These are phyloP conservation scores for Ephialtes manifestator DNA, from an alignment of 2,888 invertebrate species.

Conservation along the genomic window DNA sequence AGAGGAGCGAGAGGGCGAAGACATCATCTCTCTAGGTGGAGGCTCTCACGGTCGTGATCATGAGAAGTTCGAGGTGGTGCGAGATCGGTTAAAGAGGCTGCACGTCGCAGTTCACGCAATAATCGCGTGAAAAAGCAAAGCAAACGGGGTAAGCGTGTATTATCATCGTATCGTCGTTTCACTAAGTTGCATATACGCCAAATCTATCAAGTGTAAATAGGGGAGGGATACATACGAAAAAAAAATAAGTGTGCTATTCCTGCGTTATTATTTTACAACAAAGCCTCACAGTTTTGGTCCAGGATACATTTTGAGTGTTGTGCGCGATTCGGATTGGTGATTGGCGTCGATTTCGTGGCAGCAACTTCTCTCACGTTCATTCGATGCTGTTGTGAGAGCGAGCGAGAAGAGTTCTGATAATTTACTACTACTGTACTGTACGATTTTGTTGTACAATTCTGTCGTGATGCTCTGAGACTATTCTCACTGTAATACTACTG, in stretches of 20 bases:
- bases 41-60: conserved; percentile 69
- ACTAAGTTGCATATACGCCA: not conserved
- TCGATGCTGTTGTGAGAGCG: conserved; percentile 32
- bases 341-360: not conserved
- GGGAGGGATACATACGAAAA: too few relatives aligned
- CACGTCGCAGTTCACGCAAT: conserved; percentile 20
- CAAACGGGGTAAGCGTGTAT: conserved; percentile 47
- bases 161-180: not conserved
- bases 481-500: not conserved
- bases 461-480: conserved; percentile 15
- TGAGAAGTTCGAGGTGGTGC: conserved; percentile 76
- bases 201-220: not conserved
- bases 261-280: not conserved
- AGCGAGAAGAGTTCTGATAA: not conserved
- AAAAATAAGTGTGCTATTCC: not conserved
- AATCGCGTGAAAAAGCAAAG: conserved; percentile 22
- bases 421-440: too few relatives aligned
- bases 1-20: not conserved
- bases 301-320: not conserved
- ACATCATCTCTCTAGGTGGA: conserved; percentile 40
- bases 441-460: not conserved
- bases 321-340: not conserved
- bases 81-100: conserved; percentile 72
- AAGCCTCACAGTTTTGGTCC: not conserved
- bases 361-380: conserved; percentile 13